Evolutionary conservation across 92 coral and sea anemone species (phyloP), one percentile per base, ranked within the genome.

Genomic region (Porites cylindrica): DNA sequence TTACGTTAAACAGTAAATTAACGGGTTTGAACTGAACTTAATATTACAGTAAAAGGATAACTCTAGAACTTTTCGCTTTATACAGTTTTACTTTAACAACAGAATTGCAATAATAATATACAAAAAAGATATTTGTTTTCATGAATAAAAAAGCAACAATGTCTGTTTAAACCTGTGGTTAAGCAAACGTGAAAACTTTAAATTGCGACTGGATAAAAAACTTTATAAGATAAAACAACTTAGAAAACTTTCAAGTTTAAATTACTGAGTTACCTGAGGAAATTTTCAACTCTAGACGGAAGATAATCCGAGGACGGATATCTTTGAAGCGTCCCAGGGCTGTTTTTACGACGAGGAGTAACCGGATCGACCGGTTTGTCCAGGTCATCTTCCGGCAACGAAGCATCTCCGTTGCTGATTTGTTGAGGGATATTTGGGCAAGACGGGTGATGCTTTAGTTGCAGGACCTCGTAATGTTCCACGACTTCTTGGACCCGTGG

Each of bases 401-500:
- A 72, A 82, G 59, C 81, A 64, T 43, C 80, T 51, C 73, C 70
- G 73, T 75, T 73, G 85, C 29, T 38, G 79, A 19, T 75, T 83
- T 24, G 73, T 29, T 83, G 79, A 73, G 73, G 59, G 74, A 83
- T 74, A 83, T 74, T 74, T 59, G 87, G 87, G 26, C 80, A 74
- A 62, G 80, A 83, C 80, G 24, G 79, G 70, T 83, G 87, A 74
- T 83, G 87, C 65, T 24, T 65, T 23, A 73, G 59, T 72, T 76
- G 86, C 60, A 94, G 58, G 62, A 91, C 89, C 80, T 93, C 98
- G 82, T 90, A 95, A 88, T 88, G 95, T 51, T 75, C 87, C 78
- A 93, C 82, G 65, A 95, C 79, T 77, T 92, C 93, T 86, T 88
- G 91, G 59, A 95, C 98, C 81, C 93, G 91, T 72, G 92, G 90